phyloP scores from a whole-genome alignment of 2,888 invertebrate species.

The Cosmopolites sordidus region DNA sequence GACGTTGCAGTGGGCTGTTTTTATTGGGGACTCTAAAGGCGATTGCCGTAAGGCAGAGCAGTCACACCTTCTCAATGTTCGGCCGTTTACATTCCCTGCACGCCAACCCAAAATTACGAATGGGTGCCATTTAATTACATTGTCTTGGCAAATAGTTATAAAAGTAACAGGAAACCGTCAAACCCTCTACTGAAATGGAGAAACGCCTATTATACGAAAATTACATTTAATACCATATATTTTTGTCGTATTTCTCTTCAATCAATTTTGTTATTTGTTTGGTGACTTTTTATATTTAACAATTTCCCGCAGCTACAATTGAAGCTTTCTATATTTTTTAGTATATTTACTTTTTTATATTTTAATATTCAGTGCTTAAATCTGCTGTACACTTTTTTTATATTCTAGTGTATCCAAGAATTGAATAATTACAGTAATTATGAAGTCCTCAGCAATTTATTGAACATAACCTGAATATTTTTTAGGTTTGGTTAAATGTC shows the following conservation, averaged over 20 bases:
- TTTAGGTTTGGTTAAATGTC: no score
- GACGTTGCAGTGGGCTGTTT: conserved; percentile 48
- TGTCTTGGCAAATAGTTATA: conserved; percentile 50
- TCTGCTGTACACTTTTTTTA: no score
- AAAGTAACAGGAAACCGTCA: conserved; percentile 46
- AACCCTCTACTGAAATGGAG: conserved; percentile 9
- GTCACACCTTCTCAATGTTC: conserved; percentile 51
- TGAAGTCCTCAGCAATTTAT: no score
- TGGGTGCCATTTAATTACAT: conserved; percentile 52
- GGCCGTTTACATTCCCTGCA: conserved; percentile 48
- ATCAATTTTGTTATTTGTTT: neutral
- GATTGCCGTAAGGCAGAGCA: conserved; percentile 42
- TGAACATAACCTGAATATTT: no score
- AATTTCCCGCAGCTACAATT: no score
- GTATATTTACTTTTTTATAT: no score
- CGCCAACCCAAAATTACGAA: conserved; percentile 49
- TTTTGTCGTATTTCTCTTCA: neutral
- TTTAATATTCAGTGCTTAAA: no score
- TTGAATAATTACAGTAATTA: no score
- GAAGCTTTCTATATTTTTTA: no score
- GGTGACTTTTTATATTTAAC: no score
- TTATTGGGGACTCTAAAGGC: conserved; percentile 45
- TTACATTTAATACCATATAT: neutral
- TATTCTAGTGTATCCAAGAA: no score
- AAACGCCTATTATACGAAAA: neutral